Evolutionary conservation across 2,113 vertebrate genomes (phyloP), one percentile per base, ranked within the genome.

Genomic region (Tenrec ecaudatus): DNA sequence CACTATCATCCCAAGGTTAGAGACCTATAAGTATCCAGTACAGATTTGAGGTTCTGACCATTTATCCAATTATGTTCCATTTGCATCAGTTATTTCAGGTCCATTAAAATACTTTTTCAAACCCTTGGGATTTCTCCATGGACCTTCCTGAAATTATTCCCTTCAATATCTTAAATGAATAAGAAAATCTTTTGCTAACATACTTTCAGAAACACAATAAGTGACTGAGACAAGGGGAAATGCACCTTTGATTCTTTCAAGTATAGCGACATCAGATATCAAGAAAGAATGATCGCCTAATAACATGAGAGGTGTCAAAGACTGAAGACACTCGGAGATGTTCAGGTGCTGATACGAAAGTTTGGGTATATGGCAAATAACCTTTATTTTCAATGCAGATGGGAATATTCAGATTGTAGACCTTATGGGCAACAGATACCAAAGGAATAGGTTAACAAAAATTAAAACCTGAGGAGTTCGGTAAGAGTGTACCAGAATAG

Each of bases 91-190:
- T 91, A 89, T 88, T 89, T 93, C 88, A 38, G 88, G 58, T 80
- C 57, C 57, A 88, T 90, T 88, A 92, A 93, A 92, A 94, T 58
- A 85, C 17, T 79, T 73, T 57, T 16, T 76, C 82, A 90, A 91
- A 58, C 15, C 16, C 33, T 89, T 82, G n/a, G 22, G 17, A 19
- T 82, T 84, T 85, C 19, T 29, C 38, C 3, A 76, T 15, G 8
- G 40, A n/a, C 36, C n/a, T 89, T 91, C 11, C 82, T 79, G 60
- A 75, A 91, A 83, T 31, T 82, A 91, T 40, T 40, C 40, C 40
- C 40, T 92, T 89, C 60, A n/a, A 20, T 14, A 60, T n/a, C 12
- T 79, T 91, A 40, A 89, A 83, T 73, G 57, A 47, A 11, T 75
- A 88, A 62, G 43, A 75, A 29, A 92, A 87, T 4, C 36, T 87